Percentiles rank a stretch among this genome's conserved stretches.
These are phyloP conservation scores for Drosophila tanythrix DNA, from an alignment of 2,888 invertebrate genomes.

Conservation along the genomic window DNA sequence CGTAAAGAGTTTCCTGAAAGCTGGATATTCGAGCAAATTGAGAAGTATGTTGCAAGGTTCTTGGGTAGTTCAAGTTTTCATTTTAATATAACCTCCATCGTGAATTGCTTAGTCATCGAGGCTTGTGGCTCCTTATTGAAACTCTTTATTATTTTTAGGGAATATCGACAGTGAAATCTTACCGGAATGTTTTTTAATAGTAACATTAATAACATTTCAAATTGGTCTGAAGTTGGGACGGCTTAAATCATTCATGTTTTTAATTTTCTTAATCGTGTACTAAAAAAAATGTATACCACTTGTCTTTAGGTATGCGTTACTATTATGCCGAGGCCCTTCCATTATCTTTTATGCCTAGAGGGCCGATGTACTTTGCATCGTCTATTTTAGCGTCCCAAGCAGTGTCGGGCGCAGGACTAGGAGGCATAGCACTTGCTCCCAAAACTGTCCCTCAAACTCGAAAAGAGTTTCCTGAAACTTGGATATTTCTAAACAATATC, in stretches of 20 bases:
- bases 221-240: neutral
- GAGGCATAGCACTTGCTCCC: neutral
- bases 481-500: neutral
- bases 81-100: neutral
- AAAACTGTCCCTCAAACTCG: slow-evolving; percentile 2
- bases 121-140: neutral
- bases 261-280: neutral
- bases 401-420: neutral
- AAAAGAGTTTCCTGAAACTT: slow-evolving; percentile 35
- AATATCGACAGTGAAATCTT: neutral
- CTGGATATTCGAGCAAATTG: slow-evolving; percentile 50
- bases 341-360: accelerated
- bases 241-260: neutral
- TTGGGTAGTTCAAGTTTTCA: neutral
- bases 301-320: slow-evolving; percentile 4
- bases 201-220: neutral
- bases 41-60: slow-evolving; percentile 29
- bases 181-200: neutral
- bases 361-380: too few relatives aligned
- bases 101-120: neutral
- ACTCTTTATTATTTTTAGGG: neutral
- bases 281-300: slow-evolving; percentile 14
- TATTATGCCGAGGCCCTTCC: neutral
- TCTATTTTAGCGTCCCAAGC: accelerated
- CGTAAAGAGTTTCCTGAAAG: slow-evolving; percentile 52